Evolutionary conservation across 2,113 vertebrate species (phyloP).

Genomic region (Hiodon alosoides): DNA sequence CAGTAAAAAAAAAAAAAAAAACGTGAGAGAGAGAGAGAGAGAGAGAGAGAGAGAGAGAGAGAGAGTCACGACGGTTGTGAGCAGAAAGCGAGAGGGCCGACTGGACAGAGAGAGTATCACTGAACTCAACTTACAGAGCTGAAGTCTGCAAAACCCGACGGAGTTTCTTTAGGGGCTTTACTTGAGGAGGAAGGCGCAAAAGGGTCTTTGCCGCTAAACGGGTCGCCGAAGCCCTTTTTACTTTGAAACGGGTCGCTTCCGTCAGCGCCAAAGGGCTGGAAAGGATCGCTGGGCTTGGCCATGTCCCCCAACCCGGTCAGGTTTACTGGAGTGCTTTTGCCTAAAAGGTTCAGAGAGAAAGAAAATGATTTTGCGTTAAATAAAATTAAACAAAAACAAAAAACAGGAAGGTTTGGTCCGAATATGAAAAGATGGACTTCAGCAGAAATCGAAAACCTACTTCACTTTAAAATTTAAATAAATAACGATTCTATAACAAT

Average conservation of each 20-base stretch:
- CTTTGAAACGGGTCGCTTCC: conserved; percentile 83
- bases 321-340: conserved; percentile 90
- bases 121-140: conserved; percentile 90
- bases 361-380: conserved; percentile 11
- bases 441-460: no score
- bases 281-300: conserved; percentile 82
- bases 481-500: no score
- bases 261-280: conserved; percentile 85
- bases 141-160: conserved; percentile 84
- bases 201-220: conserved; percentile 96
- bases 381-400: background rate
- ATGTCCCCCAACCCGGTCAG: conserved; percentile 71
- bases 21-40: conserved; percentile 35
- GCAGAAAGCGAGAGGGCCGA: conserved; percentile 48
- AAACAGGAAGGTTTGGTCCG: background rate
- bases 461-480: no score
- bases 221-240: conserved; percentile 87
- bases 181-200: conserved; percentile 84
- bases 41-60: conserved; percentile 35
- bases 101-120: conserved; percentile 64
- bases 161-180: conserved; percentile 80
- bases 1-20: conserved; percentile 36
- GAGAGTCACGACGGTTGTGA: conserved; percentile 47
- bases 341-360: conserved; percentile 63
- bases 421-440: background rate